Conservation (phyloP, 2,888 invertebrate species). For the Apodemia duryi region DNA sequence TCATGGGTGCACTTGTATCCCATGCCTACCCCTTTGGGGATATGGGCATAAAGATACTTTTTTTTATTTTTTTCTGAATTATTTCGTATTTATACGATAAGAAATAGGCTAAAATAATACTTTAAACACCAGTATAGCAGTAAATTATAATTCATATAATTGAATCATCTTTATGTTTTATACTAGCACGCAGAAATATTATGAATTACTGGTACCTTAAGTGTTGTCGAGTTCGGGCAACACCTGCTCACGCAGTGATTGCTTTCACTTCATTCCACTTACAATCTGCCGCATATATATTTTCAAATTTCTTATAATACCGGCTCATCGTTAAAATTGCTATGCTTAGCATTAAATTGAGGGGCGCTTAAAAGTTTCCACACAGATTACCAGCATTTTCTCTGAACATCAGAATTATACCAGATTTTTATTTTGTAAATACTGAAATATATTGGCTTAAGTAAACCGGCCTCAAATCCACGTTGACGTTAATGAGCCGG, state of each 20-base stretch:
- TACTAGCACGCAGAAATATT: conserved; percentile 27
- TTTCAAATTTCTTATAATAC: conserved; percentile 61
- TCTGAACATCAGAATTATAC: conserved; percentile 55
- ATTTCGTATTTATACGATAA: too few relatives aligned
- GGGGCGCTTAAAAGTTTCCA: conserved; percentile 65
- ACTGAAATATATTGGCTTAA: conserved; percentile 71
- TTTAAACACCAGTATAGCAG: too few relatives aligned
- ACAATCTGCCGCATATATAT: conserved; percentile 53
- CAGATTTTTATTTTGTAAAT: conserved; percentile 70
- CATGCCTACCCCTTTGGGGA: too few relatives aligned
- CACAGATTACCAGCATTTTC: conserved; percentile 64
- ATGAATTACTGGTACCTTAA: conserved; percentile 50
- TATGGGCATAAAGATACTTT: too few relatives aligned
- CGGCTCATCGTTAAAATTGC: conserved; percentile 64
- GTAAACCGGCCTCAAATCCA: conserved; percentile 63
- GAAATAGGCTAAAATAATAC: too few relatives aligned
- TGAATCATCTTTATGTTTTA: conserved; percentile 26
- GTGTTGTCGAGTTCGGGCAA: conserved; percentile 44
- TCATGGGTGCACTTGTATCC: too few relatives aligned
- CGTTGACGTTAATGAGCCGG: conserved; percentile 71
- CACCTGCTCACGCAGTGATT: conserved; percentile 69
- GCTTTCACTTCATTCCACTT: conserved; percentile 41
- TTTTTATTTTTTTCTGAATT: too few relatives aligned
- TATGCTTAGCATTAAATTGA: conserved; percentile 76
- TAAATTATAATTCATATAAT: neutral